phyloP scores from a whole-genome alignment of 2,797 vertebrate species.

The Denticeps clupeoides region DNA sequence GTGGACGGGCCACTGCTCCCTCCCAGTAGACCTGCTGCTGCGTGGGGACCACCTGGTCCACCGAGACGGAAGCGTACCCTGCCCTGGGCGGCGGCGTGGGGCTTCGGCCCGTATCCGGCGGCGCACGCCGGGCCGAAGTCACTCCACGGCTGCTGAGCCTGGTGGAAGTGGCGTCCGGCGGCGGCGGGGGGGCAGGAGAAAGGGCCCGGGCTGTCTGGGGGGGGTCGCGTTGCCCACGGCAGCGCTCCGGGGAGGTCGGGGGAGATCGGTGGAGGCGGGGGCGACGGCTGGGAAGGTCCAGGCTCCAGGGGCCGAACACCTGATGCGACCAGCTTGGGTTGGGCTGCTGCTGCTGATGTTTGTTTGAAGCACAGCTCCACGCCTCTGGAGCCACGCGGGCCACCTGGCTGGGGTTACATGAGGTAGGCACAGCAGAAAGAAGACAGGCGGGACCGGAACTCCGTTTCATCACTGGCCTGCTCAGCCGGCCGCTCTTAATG shows the following conservation, averaged over 20 bases:
- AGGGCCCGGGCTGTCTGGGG: slow-evolving; percentile 1
- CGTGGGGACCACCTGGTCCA: slow-evolving; percentile 16
- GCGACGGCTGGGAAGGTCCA: slow-evolving; percentile 27
- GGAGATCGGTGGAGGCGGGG: slow-evolving; percentile 7
- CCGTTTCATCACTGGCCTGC: slow-evolving; percentile 21
- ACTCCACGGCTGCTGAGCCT: slow-evolving; percentile 13
- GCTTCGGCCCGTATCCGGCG: slow-evolving; percentile 3
- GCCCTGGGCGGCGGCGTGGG: slow-evolving; percentile 7
- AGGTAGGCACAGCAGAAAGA: too few species aligned
- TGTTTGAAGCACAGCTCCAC: slow-evolving; percentile 36
- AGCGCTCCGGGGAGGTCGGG: slow-evolving; percentile 21
- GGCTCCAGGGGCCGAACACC: slow-evolving; percentile 39
- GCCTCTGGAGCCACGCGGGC: too few species aligned
- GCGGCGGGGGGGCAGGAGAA: background rate
- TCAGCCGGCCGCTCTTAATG: slow-evolving; percentile 58
- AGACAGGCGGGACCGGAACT: too few species aligned
- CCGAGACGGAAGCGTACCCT: slow-evolving; percentile 4
- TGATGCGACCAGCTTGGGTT: slow-evolving; percentile 52
- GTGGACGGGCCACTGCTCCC: slow-evolving; percentile 30
- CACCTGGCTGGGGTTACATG: too few species aligned
- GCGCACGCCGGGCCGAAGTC: slow-evolving; percentile 12
- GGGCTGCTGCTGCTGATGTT: slow-evolving; percentile 24
- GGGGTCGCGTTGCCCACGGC: slow-evolving; percentile 12
- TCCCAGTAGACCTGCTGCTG: slow-evolving; percentile 22
- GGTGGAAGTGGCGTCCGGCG: slow-evolving; percentile 5